Conservation (phyloP, 2,888 invertebrate species). For the Leucoma salicis region DNA sequence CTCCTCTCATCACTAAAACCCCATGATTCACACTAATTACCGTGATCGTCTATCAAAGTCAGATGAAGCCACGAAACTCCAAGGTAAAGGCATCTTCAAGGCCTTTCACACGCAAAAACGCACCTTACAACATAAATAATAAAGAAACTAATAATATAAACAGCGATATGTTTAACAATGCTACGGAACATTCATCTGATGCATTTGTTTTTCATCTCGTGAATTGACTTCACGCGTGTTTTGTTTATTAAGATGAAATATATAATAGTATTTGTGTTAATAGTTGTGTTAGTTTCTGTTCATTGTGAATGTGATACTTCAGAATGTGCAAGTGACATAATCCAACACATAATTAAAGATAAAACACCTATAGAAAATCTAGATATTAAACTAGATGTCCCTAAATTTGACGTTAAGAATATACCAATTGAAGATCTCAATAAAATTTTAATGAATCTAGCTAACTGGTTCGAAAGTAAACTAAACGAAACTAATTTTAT, state of each 20-base stretch:
- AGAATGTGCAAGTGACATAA: constrained; percentile 44
- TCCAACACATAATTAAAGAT: constrained; percentile 41
- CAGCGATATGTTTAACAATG: neutral
- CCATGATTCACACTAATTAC: constrained; percentile 46
- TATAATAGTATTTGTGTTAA: constrained; percentile 35
- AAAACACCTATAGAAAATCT: constrained; percentile 26
- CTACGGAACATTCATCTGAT: constrained; percentile 28
- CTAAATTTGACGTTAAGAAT: constrained; percentile 34
- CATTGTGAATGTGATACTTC: constrained; percentile 54
- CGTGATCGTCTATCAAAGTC: constrained; percentile 58
- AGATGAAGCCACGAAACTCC: constrained; percentile 50
- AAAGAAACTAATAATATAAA: constrained; percentile 8
- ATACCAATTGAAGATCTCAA: constrained; percentile 34
- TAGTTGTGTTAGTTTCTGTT: constrained; percentile 35
- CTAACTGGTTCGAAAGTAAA: constrained; percentile 45
- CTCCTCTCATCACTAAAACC: constrained; percentile 19
- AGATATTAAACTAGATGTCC: constrained; percentile 28
- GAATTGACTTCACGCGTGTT: constrained; percentile 50
- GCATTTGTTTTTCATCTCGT: constrained; percentile 59
- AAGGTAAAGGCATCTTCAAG: constrained; percentile 44
- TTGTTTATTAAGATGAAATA: constrained; percentile 38
- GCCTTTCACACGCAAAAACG: constrained; percentile 15
- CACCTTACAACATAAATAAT: constrained; percentile 7
- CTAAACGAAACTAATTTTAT: constrained; percentile 34
- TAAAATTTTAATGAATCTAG: constrained; percentile 41